phyloP scores from a whole-genome alignment of 2,113 vertebrate species.

The Silurus glanis region DNA sequence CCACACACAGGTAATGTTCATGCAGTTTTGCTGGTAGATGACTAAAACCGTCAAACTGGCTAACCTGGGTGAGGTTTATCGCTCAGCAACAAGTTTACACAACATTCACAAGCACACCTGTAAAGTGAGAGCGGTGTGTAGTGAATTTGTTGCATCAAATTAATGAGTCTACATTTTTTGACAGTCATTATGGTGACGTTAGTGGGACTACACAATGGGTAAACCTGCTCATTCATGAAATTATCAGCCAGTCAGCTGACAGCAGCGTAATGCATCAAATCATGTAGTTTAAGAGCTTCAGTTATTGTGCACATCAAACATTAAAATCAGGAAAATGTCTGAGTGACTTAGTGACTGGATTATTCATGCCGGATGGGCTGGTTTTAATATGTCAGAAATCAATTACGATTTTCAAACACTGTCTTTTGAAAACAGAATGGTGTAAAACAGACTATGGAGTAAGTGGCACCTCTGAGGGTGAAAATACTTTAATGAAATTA shows the following conservation, averaged over 20 bases:
- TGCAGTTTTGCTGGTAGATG: background rate
- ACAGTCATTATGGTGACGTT: background rate
- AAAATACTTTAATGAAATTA: background rate
- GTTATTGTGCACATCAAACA: background rate
- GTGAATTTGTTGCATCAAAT: background rate
- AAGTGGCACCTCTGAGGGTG: background rate
- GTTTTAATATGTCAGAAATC: background rate
- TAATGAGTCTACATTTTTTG: background rate
- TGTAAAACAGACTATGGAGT: background rate
- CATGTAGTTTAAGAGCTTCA: background rate
- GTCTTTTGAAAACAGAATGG: background rate
- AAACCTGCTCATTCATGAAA: conserved; percentile 1
- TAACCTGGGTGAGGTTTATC: background rate
- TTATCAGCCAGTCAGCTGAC: background rate
- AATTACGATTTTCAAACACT: background rate
- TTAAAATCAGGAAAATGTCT: background rate
- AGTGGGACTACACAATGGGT: background rate
- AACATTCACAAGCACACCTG: background rate
- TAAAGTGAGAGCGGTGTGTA: background rate
- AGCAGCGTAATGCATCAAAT: background rate
- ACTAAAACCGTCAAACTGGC: background rate
- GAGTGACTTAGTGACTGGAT: background rate
- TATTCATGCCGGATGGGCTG: background rate
- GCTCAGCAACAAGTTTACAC: background rate
- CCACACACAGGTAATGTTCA: no score